A percentile compares a stretch with the other conserved stretches of the same genome.
These are phyloP conservation scores for Brachypteracias leptosomus DNA, from an alignment of 2,113 vertebrate genomes.

Conservation along the genomic window DNA sequence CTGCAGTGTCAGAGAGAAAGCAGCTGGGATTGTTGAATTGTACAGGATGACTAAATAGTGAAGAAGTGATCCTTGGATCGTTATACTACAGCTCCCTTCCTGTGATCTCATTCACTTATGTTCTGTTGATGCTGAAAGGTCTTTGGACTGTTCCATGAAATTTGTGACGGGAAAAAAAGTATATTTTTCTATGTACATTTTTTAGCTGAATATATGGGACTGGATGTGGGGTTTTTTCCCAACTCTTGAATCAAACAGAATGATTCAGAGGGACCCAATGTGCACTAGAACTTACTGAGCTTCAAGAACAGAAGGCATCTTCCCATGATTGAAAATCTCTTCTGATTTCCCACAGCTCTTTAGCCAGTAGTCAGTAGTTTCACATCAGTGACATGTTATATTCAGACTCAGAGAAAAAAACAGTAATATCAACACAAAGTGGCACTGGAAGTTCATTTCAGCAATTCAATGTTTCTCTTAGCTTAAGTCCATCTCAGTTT, in stretches of 20 bases:
- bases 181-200: background rate
- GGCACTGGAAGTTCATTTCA: background rate
- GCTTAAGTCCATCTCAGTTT: background rate
- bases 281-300: background rate
- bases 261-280: background rate
- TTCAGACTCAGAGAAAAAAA: background rate
- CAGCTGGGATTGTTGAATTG: background rate
- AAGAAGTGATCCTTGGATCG: background rate
- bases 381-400: background rate
- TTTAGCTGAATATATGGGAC: background rate
- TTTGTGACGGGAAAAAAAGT: background rate
- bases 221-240: background rate
- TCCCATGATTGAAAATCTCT: background rate
- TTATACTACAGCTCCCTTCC: background rate
- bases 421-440: background rate
- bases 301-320: background rate
- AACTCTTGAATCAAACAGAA: background rate
- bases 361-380: background rate
- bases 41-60: background rate
- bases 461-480: background rate
- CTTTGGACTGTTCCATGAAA: background rate
- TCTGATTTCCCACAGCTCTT: background rate
- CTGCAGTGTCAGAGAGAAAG: slow-evolving; percentile 9
- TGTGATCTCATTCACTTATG: background rate
- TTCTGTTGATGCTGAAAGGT: background rate